Evolutionary conservation across 2,113 vertebrate genomes (phyloP).

Genomic region (Pitta sordida): DNA sequence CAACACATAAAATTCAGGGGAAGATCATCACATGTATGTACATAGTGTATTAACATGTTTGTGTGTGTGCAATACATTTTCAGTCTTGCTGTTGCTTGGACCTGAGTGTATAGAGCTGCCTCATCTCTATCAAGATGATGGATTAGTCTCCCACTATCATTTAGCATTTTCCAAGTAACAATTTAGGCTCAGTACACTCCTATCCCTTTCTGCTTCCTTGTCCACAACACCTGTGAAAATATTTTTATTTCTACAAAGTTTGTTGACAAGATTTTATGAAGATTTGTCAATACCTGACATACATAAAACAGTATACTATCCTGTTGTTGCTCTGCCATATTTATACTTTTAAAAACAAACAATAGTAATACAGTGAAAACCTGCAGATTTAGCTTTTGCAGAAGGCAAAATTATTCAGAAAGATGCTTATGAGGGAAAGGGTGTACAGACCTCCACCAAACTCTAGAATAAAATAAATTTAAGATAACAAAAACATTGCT

Average conservation of each 20-base stretch:
- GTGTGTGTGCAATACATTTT: not conserved
- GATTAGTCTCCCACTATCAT: not conserved
- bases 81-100: not conserved
- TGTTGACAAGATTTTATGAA: not conserved
- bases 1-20: not conserved
- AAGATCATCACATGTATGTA: not conserved
- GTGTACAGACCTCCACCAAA: not conserved
- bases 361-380: not conserved
- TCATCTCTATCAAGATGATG: not conserved
- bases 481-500: not conserved
- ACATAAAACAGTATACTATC: not conserved
- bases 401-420: not conserved
- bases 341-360: not conserved
- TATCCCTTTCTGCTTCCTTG: not conserved
- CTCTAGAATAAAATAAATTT: not conserved
- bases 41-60: rapidly evolving
- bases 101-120: not conserved
- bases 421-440: not conserved
- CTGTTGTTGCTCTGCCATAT: not conserved
- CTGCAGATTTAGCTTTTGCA: not conserved
- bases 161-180: not conserved
- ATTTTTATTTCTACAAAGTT: not conserved
- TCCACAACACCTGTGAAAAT: not conserved
- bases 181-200: not conserved
- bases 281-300: not conserved